Evolutionary conservation across 2,888 invertebrate species (phyloP).

Genomic region (Acrobasis consociella): DNA sequence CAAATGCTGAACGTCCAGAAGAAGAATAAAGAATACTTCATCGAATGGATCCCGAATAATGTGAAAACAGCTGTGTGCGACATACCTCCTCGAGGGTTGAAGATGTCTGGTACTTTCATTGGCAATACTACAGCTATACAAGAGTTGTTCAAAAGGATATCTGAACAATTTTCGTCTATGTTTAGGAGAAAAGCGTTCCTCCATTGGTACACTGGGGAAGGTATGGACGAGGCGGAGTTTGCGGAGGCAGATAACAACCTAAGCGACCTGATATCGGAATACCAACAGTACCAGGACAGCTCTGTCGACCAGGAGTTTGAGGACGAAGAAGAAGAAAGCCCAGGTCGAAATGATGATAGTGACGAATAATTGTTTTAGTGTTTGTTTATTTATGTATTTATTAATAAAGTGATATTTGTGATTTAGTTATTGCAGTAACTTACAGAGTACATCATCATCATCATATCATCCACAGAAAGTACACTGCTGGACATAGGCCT

Average conservation of each 20-base stretch:
- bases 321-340: slow-evolving; percentile 76
- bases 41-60: slow-evolving; percentile 91
- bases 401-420: slow-evolving; percentile 7
- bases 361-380: slow-evolving; percentile 32
- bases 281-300: slow-evolving; percentile 95
- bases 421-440: neutral
- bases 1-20: slow-evolving; percentile 90
- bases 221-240: slow-evolving; percentile 98
- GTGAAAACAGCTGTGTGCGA: slow-evolving; percentile 91
- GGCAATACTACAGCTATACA: slow-evolving; percentile 94
- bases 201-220: slow-evolving; percentile 98
- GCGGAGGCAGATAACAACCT: slow-evolving; percentile 97
- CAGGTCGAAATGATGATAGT: slow-evolving; percentile 37
- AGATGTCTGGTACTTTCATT: slow-evolving; percentile 94
- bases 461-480: too few species aligned
- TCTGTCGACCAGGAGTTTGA: slow-evolving; percentile 91
- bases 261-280: slow-evolving; percentile 93
- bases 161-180: slow-evolving; percentile 94
- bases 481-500: too few species aligned
- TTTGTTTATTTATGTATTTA: slow-evolving; percentile 37
- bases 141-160: slow-evolving; percentile 92
- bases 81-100: slow-evolving; percentile 88
- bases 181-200: slow-evolving; percentile 97
- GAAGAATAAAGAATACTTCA: slow-evolving; percentile 89
- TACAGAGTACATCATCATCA: too few species aligned